Conservation (phyloP, 1,140 invertebrate genomes). For the Amyelois transitella region DNA sequence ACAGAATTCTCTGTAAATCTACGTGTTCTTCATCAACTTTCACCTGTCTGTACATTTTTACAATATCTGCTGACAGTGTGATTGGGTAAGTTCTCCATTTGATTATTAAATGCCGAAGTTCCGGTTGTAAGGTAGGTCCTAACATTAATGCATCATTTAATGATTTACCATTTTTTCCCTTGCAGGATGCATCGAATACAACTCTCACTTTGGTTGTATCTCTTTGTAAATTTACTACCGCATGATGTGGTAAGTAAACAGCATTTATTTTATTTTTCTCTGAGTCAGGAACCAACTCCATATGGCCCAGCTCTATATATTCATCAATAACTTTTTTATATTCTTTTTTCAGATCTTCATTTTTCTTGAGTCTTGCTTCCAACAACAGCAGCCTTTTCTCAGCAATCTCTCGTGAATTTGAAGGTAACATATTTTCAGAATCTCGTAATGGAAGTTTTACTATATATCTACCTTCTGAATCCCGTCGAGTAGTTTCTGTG, state of each 20-base stretch:
- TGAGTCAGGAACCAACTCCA: too few relatives aligned
- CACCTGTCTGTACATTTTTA: too few relatives aligned
- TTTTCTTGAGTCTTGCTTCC: constrained; percentile 15
- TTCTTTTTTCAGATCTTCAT: constrained; percentile 11
- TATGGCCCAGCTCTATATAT: too few relatives aligned
- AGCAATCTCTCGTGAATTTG: constrained; percentile 16
- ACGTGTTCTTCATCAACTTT: too few relatives aligned
- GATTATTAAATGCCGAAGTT: too few relatives aligned
- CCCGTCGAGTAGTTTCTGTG: constrained; percentile 14
- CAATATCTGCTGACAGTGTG: too few relatives aligned
- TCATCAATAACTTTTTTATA: constrained; percentile 21
- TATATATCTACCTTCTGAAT: constrained; percentile 17
- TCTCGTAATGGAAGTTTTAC: constrained; percentile 21
- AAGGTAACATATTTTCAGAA: constrained; percentile 8
- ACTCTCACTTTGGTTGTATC: too few relatives aligned
- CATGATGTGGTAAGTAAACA: too few relatives aligned
- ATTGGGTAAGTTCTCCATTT: too few relatives aligned
- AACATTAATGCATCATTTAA: background rate
- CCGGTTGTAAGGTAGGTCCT: background rate
- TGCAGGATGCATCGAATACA: constrained; percentile 6
- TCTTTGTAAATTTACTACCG: too few relatives aligned
- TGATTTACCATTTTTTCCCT: background rate
- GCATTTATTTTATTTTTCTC: too few relatives aligned
- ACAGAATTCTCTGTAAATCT: too few relatives aligned
- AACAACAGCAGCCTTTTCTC: constrained; percentile 13